Percentiles rank a stretch among this genome's conserved stretches.
Evolutionary conservation across 2,797 vertebrate genomes (phyloP).

Genomic region (Monodelphis domestica): DNA sequence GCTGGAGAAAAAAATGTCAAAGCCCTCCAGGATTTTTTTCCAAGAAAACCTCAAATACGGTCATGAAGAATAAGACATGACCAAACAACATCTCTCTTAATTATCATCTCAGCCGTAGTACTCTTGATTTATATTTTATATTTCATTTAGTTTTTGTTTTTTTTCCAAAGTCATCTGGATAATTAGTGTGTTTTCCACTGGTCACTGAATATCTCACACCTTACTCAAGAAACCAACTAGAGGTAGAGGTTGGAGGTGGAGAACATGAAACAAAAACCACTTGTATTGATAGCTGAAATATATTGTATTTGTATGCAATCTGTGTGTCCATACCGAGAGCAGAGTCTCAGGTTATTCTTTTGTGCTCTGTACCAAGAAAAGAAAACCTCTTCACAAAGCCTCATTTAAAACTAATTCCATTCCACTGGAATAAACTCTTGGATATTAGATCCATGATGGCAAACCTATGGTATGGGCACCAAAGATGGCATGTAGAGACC

Average conservation of each 20-base stretch:
- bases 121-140: not conserved
- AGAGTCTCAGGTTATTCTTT: not conserved
- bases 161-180: not conserved
- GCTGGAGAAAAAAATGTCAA: too few species aligned
- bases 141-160: not conserved
- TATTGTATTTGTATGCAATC: not conserved
- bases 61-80: too few species aligned
- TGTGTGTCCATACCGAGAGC: not conserved
- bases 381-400: not conserved
- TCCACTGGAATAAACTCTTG: fast-evolving
- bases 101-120: not conserved
- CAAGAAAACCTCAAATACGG: too few species aligned
- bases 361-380: not conserved
- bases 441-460: too few species aligned
- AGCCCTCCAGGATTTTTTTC: too few species aligned
- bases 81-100: too few species aligned
- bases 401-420: not conserved
- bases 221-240: not conserved
- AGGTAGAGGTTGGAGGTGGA: not conserved
- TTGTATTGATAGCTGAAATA: not conserved
- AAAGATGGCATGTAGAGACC: too few species aligned
- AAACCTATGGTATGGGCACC: too few species aligned
- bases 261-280: not conserved
- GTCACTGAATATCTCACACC: too few species aligned
- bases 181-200: not conserved